Evolutionary conservation across 92 coral and sea anemone genomes (phyloP), one percentile per base, ranked within the genome.

Genomic region (Umimayanthus chanpuru): DNA sequence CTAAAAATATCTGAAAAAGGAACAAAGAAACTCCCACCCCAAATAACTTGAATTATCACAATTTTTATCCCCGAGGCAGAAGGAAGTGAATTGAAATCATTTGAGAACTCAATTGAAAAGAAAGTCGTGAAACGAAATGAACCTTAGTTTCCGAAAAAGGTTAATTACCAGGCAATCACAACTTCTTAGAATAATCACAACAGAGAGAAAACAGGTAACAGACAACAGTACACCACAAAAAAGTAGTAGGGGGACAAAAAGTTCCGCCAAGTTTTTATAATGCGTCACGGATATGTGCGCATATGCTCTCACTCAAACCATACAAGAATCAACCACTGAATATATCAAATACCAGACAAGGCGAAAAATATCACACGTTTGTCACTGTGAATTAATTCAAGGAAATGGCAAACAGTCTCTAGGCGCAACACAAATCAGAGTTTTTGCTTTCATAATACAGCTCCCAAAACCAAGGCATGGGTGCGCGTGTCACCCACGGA

Each of bases 401-500:
- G 26, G 29, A 39, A 47, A 49, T 68, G 66, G 39, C 47, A 70
- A 70, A 32, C 36, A 32, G 1, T 32, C 36, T 32, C 36, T 2
- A 28, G 25, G 32, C 55, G 12, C 61, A 36, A 66, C 43, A 80
- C 25, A 38, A 23, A 61, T 26, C 43, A 43, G 41, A 30, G 84
- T 56, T 26, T 66, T 8, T 40, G 18, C 50, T 75, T 75, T 75
- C 41, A 40, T 40, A 39, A 21, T 67, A 30, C 71, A 56, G 55
- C 85, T 81, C 29, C 64, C 77, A 68, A 82, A 23, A 55, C 64
- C 25, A n/a, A 29, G 39, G 39, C 78, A 68, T 15, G 76, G 87
- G 77, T 83, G 55, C 87, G 64, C 47, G 15, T 71, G 79, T 73
- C 78, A 83, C 87, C 87, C 87, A 10, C 43, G 87, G 78, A 83